A percentile compares a stretch with the other conserved stretches of the same genome.
Conservation (phyloP, 92 coral and sea anemone species). For the Zoanthus solanderi region DNA sequence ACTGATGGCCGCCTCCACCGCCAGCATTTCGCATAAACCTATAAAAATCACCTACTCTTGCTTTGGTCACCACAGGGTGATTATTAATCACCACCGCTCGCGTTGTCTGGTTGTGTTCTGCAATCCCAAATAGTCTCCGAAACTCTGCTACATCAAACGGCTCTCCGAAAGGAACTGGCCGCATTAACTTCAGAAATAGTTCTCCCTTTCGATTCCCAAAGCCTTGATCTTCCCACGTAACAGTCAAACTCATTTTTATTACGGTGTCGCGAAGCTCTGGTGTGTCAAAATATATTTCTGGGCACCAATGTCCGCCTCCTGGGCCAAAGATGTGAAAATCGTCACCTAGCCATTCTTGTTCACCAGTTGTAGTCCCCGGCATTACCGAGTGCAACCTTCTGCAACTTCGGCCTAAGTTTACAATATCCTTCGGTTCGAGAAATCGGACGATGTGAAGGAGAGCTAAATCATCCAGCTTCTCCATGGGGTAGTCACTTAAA, state of each 20-base stretch:
- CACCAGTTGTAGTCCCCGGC: slow-evolving; percentile 35
- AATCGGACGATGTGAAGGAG: slow-evolving; percentile 54
- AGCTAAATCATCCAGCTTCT: slow-evolving; percentile 42
- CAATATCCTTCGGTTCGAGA: slow-evolving; percentile 65
- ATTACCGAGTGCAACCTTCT: slow-evolving; percentile 42
- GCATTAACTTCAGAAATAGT: slow-evolving; percentile 61
- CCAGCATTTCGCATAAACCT: slow-evolving; percentile 77
- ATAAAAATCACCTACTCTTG: slow-evolving; percentile 70
- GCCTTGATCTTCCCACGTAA: slow-evolving; percentile 72
- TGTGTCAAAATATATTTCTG: slow-evolving; percentile 67
- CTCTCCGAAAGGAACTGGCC: background rate
- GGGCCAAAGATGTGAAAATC: slow-evolving; percentile 62
- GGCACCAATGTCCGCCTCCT: slow-evolving; percentile 30
- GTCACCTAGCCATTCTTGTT: slow-evolving; percentile 32
- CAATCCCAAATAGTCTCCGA: slow-evolving; percentile 68
- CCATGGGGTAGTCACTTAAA: background rate
- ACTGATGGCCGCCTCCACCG: slow-evolving; percentile 77
- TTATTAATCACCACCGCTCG: slow-evolving; percentile 5
- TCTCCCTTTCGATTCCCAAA: slow-evolving; percentile 73
- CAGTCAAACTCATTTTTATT: slow-evolving; percentile 41
- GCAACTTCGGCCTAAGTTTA: slow-evolving; percentile 51
- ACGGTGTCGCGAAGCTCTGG: slow-evolving; percentile 50
- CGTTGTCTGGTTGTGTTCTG: slow-evolving; percentile 55
- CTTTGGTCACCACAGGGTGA: slow-evolving; percentile 45
- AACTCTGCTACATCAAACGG: slow-evolving; percentile 29